Conservation (phyloP, 2,888 invertebrate genomes). For the Chrysodeixis includens region DNA sequence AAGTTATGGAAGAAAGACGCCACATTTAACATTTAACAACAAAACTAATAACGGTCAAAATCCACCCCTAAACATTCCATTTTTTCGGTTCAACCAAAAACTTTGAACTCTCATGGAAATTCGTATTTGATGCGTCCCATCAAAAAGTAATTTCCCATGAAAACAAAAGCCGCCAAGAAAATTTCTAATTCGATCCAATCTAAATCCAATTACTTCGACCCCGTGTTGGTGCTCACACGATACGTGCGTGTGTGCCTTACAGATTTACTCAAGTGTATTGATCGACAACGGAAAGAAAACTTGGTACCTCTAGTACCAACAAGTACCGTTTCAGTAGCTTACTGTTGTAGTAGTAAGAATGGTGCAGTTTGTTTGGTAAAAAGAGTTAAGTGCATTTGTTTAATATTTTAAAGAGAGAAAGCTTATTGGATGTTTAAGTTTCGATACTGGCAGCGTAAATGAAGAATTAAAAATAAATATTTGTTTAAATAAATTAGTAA, state of each 20-base stretch:
- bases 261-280: conserved; percentile 57
- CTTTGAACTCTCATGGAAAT: conserved; percentile 66
- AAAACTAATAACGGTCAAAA: no score
- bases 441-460: no score
- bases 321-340: neutral
- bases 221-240: conserved; percentile 72
- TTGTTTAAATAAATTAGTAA: no score
- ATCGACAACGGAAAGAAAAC: conserved; percentile 18
- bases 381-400: no score
- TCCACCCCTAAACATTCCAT: neutral
- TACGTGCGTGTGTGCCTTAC: conserved; percentile 54
- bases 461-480: no score
- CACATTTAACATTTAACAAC: no score
- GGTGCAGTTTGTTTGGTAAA: no score
- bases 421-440: no score
- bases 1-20: no score
- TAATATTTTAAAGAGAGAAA: no score
- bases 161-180: conserved; percentile 83
- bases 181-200: conserved; percentile 86
- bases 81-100: conserved; percentile 37
- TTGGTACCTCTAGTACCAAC: neutral
- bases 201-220: conserved; percentile 85
- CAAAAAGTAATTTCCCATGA: conserved; percentile 83
- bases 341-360: neutral
- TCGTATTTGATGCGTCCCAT: conserved; percentile 84